Evolutionary conservation across 1,140 invertebrate species (phyloP).

Genomic region (Drosophila neocordata): DNA sequence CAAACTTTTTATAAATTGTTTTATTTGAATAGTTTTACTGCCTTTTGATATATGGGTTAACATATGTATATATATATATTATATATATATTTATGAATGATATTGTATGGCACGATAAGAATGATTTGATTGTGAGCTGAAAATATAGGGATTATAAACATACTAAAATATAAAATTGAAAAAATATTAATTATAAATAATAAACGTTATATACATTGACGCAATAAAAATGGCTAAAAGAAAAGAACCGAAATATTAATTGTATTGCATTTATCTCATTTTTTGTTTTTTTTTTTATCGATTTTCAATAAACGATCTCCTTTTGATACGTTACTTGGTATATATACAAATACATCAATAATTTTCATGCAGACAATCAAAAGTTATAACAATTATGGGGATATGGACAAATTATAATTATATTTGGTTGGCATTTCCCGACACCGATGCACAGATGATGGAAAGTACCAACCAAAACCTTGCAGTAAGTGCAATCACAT

Average conservation of each 20-base stretch:
- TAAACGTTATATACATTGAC: background rate
- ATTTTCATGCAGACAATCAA: slow-evolving; percentile 1
- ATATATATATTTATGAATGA: background rate
- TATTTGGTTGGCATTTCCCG: background rate
- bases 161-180: background rate
- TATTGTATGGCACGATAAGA: slow-evolving; percentile 47
- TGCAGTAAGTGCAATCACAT: slow-evolving; percentile 69
- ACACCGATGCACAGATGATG: background rate
- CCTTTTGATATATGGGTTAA: slow-evolving; percentile 5
- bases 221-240: background rate
- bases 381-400: background rate
- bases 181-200: slow-evolving; percentile 8
- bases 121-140: slow-evolving; percentile 38
- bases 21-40: slow-evolving; percentile 12
- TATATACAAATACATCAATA: slow-evolving; percentile 7
- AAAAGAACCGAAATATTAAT: background rate
- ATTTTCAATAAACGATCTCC: background rate
- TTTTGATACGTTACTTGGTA: slow-evolving; percentile 1
- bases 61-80: background rate
- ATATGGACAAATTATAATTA: slow-evolving; percentile 10
- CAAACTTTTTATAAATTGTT: background rate
- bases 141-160: background rate
- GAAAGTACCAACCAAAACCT: slow-evolving; percentile 52
- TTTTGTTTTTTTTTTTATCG: background rate
- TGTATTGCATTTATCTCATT: too few species aligned